Percentiles rank a stretch among this genome's conserved stretches.
Evolutionary conservation across 1,140 invertebrate species (phyloP).

Genomic region (Tribolium castaneum): DNA sequence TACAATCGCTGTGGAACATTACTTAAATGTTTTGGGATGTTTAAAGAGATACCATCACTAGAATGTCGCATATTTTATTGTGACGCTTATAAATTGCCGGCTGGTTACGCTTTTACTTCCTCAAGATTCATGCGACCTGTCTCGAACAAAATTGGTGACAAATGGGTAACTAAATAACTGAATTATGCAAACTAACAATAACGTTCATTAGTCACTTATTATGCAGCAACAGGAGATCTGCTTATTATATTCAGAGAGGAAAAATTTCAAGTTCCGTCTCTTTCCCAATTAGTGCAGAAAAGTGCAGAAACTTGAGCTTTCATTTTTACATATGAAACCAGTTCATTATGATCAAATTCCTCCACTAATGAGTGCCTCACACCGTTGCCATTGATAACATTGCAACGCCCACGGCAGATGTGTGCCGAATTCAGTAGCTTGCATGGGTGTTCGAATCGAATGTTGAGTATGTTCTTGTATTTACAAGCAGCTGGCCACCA

Average conservation of each 20-base stretch:
- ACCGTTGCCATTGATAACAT: conserved; percentile 22
- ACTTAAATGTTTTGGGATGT: conserved; percentile 44
- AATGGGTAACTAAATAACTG: conserved; percentile 5
- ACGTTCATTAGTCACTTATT: conserved; percentile 17
- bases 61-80: conserved; percentile 36
- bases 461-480: conserved; percentile 22
- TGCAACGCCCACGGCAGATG: conserved; percentile 30
- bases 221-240: conserved; percentile 1
- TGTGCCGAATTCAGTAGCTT: conserved; percentile 21
- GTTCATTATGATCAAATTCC: conserved; percentile 40
- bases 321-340: conserved; percentile 37
- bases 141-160: neutral
- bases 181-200: conserved; percentile 23
- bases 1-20: conserved; percentile 43
- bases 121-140: neutral
- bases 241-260: neutral
- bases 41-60: conserved; percentile 33
- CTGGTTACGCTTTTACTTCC: conserved; percentile 12
- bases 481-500: conserved; percentile 20
- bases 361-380: conserved; percentile 32
- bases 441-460: conserved; percentile 18
- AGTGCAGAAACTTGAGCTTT: conserved; percentile 30
- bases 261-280: conserved; percentile 24
- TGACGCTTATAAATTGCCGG: conserved; percentile 35
- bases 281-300: conserved; percentile 12